Conservation (phyloP, 2,888 invertebrate genomes). For the Melinaea marsaeus region DNA sequence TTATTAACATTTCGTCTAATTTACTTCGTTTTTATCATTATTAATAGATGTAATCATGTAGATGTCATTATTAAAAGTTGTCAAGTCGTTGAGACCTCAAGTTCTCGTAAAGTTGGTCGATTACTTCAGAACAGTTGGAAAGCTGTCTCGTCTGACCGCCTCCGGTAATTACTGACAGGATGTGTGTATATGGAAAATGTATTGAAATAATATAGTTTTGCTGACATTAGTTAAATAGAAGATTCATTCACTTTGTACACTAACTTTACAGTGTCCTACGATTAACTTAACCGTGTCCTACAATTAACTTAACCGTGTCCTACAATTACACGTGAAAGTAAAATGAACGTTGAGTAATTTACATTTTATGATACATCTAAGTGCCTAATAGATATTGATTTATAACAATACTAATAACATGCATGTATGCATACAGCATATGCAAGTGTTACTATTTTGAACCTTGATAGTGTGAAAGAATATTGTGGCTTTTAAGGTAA, state of each 20-base stretch:
- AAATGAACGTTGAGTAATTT: neutral
- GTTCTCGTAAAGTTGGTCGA: constrained; percentile 5
- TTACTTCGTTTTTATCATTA: too few species aligned
- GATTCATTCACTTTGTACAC: neutral
- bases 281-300: too few species aligned
- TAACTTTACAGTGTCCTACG: too few species aligned
- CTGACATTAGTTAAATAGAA: neutral
- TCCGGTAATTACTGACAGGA: constrained; percentile 19
- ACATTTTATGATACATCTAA: neutral
- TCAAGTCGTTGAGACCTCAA: too few species aligned
- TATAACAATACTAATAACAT: constrained; percentile 1
- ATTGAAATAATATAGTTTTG: neutral
- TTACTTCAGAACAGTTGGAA: constrained; percentile 22
- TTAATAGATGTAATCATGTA: too few species aligned
- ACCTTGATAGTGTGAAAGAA: too few species aligned
- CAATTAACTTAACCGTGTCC: too few species aligned
- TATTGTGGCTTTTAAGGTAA: too few species aligned
- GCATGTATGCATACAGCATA: neutral
- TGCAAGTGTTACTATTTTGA: too few species aligned
- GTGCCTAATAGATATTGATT: neutral
- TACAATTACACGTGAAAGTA: too few species aligned
- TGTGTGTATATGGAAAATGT: constrained; percentile 19
- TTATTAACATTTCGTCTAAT: too few species aligned
- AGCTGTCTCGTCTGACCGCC: constrained; percentile 23
- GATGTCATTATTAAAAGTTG: too few species aligned